Evolutionary conservation across 2,113 vertebrate genomes (phyloP).

Genomic region (Sardina pilchardus): DNA sequence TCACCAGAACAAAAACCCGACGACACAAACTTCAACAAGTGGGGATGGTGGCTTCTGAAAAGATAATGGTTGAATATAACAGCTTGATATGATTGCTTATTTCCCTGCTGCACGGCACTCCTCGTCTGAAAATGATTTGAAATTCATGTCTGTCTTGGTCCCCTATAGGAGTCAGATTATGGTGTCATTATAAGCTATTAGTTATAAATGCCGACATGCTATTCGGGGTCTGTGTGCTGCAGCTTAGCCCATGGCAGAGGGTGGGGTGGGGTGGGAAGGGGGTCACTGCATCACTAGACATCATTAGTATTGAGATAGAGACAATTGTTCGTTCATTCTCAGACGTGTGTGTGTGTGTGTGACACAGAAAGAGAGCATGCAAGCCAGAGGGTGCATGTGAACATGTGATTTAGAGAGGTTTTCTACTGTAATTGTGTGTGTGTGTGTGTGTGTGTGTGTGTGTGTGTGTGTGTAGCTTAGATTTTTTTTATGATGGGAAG

Average conservation of each 20-base stretch:
- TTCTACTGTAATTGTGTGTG: constrained; percentile 52
- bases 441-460: constrained; percentile 1
- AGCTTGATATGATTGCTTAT: too few species aligned
- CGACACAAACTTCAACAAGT: neutral
- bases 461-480: too few species aligned
- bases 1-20: too few species aligned
- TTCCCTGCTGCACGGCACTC: neutral
- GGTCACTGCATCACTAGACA: constrained; percentile 53
- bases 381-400: constrained; percentile 35
- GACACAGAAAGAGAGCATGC: neutral
- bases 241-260: neutral
- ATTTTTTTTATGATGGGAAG: neutral
- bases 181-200: neutral
- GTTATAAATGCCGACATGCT: neutral
- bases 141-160: neutral
- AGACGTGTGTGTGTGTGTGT: constrained; percentile 32
- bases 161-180: neutral
- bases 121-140: neutral
- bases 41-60: too few species aligned
- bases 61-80: too few species aligned
- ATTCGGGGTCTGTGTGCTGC: too few species aligned
- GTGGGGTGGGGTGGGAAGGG: neutral
- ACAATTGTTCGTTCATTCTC: constrained; percentile 62
- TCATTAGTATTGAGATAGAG: constrained; percentile 53
- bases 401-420: constrained; percentile 43